phyloP scores from a whole-genome alignment of 1,140 invertebrate genomes.

The Lordiphosa collinella region DNA sequence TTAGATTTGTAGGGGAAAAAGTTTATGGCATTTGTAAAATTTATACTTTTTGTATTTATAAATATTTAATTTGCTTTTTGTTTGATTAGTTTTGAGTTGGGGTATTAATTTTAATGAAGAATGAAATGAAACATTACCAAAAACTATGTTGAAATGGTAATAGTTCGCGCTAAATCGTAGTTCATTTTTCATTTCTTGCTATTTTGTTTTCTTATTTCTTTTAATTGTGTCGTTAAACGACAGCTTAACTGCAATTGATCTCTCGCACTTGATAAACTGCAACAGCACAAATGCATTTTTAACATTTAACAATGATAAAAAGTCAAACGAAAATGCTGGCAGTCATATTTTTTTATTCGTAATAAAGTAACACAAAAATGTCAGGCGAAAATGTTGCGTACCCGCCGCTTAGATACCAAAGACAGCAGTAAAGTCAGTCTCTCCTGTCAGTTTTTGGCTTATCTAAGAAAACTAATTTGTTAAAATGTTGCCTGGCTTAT shows the following conservation, averaged over 20 bases:
- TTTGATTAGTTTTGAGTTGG: slow-evolving; percentile 24
- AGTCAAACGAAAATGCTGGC: slow-evolving; percentile 5
- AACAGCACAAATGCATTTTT: slow-evolving; percentile 7
- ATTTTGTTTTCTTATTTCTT: neutral
- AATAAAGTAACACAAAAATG: slow-evolving; percentile 12
- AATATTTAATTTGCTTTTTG: slow-evolving; percentile 49
- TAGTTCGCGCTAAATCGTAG: too few species aligned
- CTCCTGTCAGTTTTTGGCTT: slow-evolving; percentile 34
- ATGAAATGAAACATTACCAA: too few species aligned
- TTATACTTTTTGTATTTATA: slow-evolving; percentile 43
- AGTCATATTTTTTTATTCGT: neutral
- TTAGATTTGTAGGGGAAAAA: slow-evolving; percentile 48
- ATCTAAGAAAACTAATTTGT: slow-evolving; percentile 68
- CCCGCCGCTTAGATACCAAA: neutral
- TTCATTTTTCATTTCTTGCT: too few species aligned
- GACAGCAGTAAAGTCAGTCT: neutral
- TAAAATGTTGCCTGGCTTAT: slow-evolving; percentile 64
- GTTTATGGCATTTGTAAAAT: slow-evolving; percentile 48
- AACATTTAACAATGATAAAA: slow-evolving; percentile 2
- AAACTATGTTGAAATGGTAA: too few species aligned
- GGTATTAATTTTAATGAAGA: slow-evolving; percentile 3
- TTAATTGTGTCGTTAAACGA: neutral
- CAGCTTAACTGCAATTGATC: slow-evolving; percentile 3
- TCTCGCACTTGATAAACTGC: slow-evolving; percentile 3
- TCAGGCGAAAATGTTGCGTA: slow-evolving; percentile 6